Evolutionary conservation across 2,113 vertebrate species (phyloP).

Genomic region (Platanista minor): DNA sequence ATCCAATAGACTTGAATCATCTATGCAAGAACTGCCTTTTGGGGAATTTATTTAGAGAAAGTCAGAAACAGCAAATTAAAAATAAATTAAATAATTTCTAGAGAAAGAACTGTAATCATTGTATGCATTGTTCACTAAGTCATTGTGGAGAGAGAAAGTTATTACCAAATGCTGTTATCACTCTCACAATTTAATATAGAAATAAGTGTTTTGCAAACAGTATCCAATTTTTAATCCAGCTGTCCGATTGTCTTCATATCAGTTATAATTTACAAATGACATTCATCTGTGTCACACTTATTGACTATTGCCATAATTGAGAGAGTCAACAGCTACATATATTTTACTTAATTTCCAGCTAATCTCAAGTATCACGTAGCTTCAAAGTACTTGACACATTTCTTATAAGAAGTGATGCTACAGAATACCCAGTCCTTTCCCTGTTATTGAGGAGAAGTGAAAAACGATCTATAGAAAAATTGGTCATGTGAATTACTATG

Average conservation of each 20-base stretch:
- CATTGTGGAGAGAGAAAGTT: not conserved
- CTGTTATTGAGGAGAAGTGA: not conserved
- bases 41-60: not conserved
- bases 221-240: not conserved
- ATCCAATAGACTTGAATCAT: not conserved
- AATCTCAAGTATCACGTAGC: not conserved
- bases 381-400: not conserved
- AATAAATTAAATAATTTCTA: not conserved
- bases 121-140: not conserved
- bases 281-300: not conserved
- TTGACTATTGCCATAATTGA: not conserved
- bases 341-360: conserved; percentile 30
- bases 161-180: not conserved
- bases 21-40: not conserved
- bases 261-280: not conserved
- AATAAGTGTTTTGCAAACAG: not conserved
- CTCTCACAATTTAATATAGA: not conserved
- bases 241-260: not conserved
- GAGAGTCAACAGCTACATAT: not conserved
- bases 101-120: not conserved
- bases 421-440: not conserved
- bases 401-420: not conserved
- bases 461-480: not conserved
- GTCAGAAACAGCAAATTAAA: not conserved
- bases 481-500: not conserved